Base-by-base conservation (phyloP, 2,797 vertebrate genomes). In the Sebastes steindachneri region DNA sequence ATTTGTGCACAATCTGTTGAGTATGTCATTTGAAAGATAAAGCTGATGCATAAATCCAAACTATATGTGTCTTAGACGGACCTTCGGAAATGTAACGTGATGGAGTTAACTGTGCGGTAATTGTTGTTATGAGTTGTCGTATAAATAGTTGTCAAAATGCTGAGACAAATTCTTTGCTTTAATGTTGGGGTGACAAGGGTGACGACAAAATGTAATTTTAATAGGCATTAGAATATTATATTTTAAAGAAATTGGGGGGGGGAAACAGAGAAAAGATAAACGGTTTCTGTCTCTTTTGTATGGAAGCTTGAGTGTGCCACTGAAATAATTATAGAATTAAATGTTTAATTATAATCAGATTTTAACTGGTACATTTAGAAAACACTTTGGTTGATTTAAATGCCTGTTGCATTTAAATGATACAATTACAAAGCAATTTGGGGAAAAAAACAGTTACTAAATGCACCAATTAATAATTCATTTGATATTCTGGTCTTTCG, bases 1-100 rank as follows among this genome's bases (percentile, higher is more conserved):
- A 86, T 83, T 85, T 83, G 84, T 75, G 68, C 88, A 75, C 93
- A 95, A 93, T 92, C 93, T 95, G 94, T 86, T 89, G 78, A 66
- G 70, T 70, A 88, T 77, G 71, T 80, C 65, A 29, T 73, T 73
- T 57, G 37, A 57, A 35, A 60, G 37, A 74, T 65, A 37, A 81
- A 89, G 78, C 59, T 60, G 75, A 90, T 66, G 25, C 65, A 31
- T 21, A 70, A 83, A 87, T 79, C 19, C 8, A 79, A 89, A 73
- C 57, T 29, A 53, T 83, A 77, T 14, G 29, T 7, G 29, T 57
- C 41, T 84, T 31, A 8, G 31, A 55, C 33, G 28, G 23, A 79
- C 25, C n/a, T 71, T 58, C 3, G 54, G 63, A 71, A 63, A 63
- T 55, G 48, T 19, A 11, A 70, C 70, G 4, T 54, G 60, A 66